phyloP scores from a whole-genome alignment of 2,113 vertebrate genomes.

The Macrotis lagotis region DNA sequence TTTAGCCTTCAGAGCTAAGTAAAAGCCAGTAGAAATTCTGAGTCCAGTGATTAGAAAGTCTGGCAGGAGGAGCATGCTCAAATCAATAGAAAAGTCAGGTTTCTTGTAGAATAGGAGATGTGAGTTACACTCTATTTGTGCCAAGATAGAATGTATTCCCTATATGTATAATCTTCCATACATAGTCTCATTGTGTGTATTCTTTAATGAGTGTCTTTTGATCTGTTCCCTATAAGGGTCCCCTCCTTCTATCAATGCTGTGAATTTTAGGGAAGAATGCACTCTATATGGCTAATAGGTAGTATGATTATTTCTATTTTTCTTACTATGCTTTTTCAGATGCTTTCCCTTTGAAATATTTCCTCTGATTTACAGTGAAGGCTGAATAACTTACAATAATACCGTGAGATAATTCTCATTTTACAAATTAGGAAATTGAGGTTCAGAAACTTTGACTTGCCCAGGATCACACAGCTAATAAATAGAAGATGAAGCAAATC shows the following conservation, averaged over 20 bases:
- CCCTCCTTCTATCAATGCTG: neutral
- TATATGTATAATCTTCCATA: neutral
- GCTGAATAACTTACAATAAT: neutral
- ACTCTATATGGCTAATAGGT: neutral
- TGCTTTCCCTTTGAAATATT: neutral
- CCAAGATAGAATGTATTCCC: neutral
- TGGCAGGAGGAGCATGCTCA: too few species aligned
- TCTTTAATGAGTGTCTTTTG: neutral
- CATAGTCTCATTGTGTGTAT: neutral
- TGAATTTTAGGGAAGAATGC: neutral
- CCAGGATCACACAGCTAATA: neutral
- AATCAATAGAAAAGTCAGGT: too few species aligned
- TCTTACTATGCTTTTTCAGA: neutral
- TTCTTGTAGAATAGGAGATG: too few species aligned
- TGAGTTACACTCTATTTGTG: neutral
- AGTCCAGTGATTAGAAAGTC: too few species aligned
- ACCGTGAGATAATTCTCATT: neutral
- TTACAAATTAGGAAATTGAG: neutral
- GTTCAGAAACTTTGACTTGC: neutral
- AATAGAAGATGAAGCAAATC: neutral
- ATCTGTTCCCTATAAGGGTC: neutral
- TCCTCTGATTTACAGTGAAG: neutral
- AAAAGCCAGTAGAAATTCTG: too few species aligned
- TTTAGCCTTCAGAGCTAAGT: too few species aligned
- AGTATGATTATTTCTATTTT: neutral